phyloP scores from a whole-genome alignment of 2,113 vertebrate species.

The Microcebus murinus region DNA sequence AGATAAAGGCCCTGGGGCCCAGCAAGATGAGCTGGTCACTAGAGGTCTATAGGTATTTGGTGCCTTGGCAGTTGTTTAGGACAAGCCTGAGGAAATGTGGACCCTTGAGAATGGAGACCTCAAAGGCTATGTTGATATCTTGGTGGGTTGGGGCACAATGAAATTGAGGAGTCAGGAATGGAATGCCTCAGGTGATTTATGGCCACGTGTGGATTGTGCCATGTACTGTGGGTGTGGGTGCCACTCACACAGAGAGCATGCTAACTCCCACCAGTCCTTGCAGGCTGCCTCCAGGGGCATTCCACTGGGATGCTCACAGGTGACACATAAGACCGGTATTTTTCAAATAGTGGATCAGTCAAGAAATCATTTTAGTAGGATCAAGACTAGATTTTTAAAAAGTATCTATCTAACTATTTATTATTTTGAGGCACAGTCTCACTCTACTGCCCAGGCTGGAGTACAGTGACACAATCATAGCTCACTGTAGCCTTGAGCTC shows the following conservation, averaged over 20 bases:
- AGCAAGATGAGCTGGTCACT: background rate
- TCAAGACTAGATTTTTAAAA: background rate
- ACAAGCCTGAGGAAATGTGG: background rate
- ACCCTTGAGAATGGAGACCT: background rate
- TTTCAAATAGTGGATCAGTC: background rate
- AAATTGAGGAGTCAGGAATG: background rate
- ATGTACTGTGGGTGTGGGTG: background rate
- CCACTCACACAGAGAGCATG: background rate
- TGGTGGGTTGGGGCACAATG: background rate
- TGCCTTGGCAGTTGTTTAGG: background rate
- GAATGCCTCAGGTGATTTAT: background rate
- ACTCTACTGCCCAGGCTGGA: too few species aligned
- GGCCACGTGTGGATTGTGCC: background rate
- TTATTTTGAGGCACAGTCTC: background rate
- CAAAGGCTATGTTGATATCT: background rate
- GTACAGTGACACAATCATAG: too few species aligned
- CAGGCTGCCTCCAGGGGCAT: background rate
- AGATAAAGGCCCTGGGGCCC: background rate
- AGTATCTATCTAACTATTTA: too few species aligned
- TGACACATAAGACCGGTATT: background rate
- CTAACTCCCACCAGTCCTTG: background rate
- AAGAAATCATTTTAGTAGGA: constrained; percentile 7
- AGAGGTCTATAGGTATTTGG: background rate
- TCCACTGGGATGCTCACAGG: background rate
- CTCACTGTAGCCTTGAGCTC: too few species aligned